phyloP scores from a whole-genome alignment of 2,888 invertebrate genomes.

The Conops quadrifasciatus region DNA sequence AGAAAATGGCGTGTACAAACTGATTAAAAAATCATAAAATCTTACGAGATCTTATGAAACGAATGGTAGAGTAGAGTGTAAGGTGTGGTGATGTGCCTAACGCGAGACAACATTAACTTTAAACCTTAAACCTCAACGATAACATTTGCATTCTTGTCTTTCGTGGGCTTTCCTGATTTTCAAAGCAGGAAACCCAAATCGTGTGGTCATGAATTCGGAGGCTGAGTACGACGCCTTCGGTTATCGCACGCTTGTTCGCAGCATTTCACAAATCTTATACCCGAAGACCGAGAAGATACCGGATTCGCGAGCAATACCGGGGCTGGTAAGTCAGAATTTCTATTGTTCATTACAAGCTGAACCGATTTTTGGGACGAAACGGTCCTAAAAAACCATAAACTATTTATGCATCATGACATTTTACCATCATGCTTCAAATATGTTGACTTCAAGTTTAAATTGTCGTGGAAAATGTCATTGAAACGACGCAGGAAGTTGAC shows the following conservation, averaged over 20 bases:
- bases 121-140: neutral
- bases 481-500: too few species aligned
- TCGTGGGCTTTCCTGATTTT: neutral
- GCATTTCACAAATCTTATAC: slow-evolving; percentile 58
- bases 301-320: slow-evolving; percentile 28
- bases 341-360: too few species aligned
- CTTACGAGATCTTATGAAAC: neutral
- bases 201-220: slow-evolving; percentile 48
- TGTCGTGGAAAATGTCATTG: too few species aligned
- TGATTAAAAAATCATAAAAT: too few species aligned
- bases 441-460: too few species aligned
- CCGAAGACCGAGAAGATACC: slow-evolving; percentile 47
- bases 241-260: slow-evolving; percentile 57
- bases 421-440: too few species aligned
- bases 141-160: neutral
- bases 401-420: too few species aligned
- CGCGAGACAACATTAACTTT: neutral
- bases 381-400: too few species aligned
- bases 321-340: slow-evolving; percentile 31
- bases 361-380: too few species aligned
- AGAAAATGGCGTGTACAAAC: too few species aligned
- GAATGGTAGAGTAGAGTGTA: neutral
- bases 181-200: neutral
- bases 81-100: neutral
- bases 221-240: slow-evolving; percentile 48